Evolutionary conservation across 2,797 vertebrate species (phyloP).

Genomic region (Galago senegalensis): DNA sequence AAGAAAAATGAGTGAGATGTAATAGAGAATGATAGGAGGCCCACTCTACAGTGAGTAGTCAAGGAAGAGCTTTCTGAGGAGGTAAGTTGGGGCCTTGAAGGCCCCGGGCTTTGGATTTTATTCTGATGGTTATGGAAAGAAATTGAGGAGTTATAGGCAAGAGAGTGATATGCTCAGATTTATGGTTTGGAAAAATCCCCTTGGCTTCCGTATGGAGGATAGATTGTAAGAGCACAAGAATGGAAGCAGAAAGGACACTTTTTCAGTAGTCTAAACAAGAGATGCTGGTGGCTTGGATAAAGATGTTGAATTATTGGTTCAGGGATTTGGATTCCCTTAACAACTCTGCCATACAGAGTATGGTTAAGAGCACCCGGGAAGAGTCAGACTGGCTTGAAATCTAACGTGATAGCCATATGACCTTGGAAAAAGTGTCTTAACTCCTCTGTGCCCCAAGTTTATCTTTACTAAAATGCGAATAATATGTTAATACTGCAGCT

Average conservation of each 20-base stretch:
- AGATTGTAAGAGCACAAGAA: not conserved
- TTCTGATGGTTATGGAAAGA: conserved; percentile 32
- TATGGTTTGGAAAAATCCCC: not conserved
- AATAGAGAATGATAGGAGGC: not conserved
- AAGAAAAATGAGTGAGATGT: not conserved
- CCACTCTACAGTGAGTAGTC: not conserved
- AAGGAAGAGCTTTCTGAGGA: not conserved
- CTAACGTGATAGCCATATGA: not conserved
- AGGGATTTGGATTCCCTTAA: not conserved
- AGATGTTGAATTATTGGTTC: not conserved
- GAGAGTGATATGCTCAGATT: not conserved
- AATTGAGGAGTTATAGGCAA: not conserved
- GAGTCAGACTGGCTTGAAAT: conserved; percentile 11
- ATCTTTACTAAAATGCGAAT: not conserved
- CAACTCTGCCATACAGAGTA: not conserved
- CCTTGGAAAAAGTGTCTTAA: not conserved
- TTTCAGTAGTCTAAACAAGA: not conserved
- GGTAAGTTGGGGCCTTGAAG: not conserved
- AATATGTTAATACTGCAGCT: not conserved
- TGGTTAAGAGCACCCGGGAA: not conserved
- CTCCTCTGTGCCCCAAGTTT: conserved; percentile 18
- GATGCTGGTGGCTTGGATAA: not conserved
- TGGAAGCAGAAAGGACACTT: conserved; percentile 3
- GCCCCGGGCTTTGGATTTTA: not conserved
- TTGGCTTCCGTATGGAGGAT: not conserved